Base-by-base conservation (phyloP, 2,888 invertebrate species). In the Latrodectus elegans region DNA sequence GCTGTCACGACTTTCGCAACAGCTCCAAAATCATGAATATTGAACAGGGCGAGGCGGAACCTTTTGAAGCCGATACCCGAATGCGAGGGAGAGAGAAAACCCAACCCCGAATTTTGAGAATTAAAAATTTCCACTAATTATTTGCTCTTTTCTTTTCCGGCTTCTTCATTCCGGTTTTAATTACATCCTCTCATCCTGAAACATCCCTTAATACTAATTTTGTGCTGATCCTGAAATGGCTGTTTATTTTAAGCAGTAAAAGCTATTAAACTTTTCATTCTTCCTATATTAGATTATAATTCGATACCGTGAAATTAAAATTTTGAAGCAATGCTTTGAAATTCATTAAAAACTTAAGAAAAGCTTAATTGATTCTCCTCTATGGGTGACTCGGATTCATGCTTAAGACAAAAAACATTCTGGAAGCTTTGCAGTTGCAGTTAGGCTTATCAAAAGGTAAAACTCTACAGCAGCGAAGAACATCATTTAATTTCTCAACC, bases 71-170 rank as follows among this genome's bases (percentile, higher is more conserved):
- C 55, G 52, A 73, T 73, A 68, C 67, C 22, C 26, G 53, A 52
- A 51, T 76, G 26, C 52, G 64, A 65, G 15, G 10, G 10, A 55
- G 55, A 55, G 67, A 68, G 26, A 68, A 17, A 26, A 38, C 38
- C 74, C 60, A 17, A 22, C 51, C 55, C 51, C 38, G 51, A 76
- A 51, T 67, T 76, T 65, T 49, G 67, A 80, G 74, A 74, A 81
- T 74, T 74, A 74, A 81, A 81, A 81, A 81, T 81, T 60, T 60
- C 6, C 81, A 65, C 74, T 81, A 81, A 81, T 81, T 81, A 81
- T 73, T 64, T 72, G 72, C 72, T 81, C 72, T 81, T 51, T 78
- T 76, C 49, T 72, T 55, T 51, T 73, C 64, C 38, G 64, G 0
- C 67, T 74, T 74, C 65, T 71, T 74, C 73, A 60, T 15, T 60